Base-by-base conservation (phyloP, 2,888 invertebrate genomes). In the Hyposoter didymator region DNA sequence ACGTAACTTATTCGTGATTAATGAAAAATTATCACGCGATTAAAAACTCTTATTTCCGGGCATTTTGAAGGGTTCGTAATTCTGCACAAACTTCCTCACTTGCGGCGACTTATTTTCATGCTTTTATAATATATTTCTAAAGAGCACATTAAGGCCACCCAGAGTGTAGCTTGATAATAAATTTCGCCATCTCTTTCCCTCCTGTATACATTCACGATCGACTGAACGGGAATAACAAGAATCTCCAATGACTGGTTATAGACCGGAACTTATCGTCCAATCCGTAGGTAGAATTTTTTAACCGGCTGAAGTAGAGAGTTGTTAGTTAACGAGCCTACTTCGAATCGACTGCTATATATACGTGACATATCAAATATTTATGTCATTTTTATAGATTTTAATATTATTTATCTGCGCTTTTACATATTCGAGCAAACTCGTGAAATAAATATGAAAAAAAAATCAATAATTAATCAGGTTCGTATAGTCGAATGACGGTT, bases 281-380 rank as follows among this genome's bases (percentile, higher is more conserved):
- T 52, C 39, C 47, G 47, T 32, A 22, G 69, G 17, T 69, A 49
- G 3, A 19, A 32, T 47, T 49, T 79, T 45, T 66, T 12, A 52
- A 19, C 74, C 17, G 7, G 43, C 67, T 55, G 2, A 52, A 79
- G 49, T 84, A 75, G 75, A 66, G 75, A 79, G 64, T 84, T 84
- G 74, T 79, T 75, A 75, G 69, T 69, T 84, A 74, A 70, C 74
- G 79, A 78, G 69, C 19, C 35, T 35, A 73, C 59, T 69, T 73
- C 43, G 69, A 22, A n/a, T 62, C 52, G 39, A 39, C 78, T 52
- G 19, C 49, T 73, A 45, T 67, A 35, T 59, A 39, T 39, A 19
- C 45, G 43, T 45, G 3, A 12, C 47, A 73, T 81, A 59, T 59
- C 4, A 59, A 81, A 81, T 74, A 67, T 73, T 73, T 39, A 67